phyloP scores from a whole-genome alignment of 2,888 invertebrate genomes.

The Holacanthella duospinosa region DNA sequence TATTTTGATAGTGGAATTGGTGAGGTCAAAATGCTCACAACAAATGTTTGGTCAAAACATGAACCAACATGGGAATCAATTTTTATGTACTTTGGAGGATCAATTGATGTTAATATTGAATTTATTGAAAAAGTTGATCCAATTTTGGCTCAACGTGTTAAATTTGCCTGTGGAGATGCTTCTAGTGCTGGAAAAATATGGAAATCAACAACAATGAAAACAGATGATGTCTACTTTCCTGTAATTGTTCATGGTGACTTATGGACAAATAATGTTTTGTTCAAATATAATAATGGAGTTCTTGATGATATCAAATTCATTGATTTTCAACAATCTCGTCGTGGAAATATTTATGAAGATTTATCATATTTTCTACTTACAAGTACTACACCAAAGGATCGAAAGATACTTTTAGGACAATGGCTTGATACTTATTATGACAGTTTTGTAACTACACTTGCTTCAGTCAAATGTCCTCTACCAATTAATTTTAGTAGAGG shows the following conservation, averaged over 20 bases:
- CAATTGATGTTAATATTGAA: background rate
- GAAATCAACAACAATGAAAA: slow-evolving; percentile 3
- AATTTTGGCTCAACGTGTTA: slow-evolving; percentile 17
- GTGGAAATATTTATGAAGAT: slow-evolving; percentile 28
- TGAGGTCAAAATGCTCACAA: background rate
- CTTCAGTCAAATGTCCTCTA: background rate
- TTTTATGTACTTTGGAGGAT: background rate
- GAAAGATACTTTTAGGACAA: slow-evolving; percentile 15
- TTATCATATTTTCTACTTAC: slow-evolving; percentile 26
- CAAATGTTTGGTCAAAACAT: no score
- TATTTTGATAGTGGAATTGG: slow-evolving; percentile 9
- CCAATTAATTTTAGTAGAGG: slow-evolving; percentile 16
- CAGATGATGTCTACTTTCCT: slow-evolving; percentile 19
- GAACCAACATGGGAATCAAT: background rate
- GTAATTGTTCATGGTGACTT: slow-evolving; percentile 17
- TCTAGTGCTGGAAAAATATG: background rate
- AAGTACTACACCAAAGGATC: slow-evolving; percentile 25
- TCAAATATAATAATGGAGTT: slow-evolving; percentile 20
- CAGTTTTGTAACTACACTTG: slow-evolving; percentile 6
- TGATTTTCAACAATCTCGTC: slow-evolving; percentile 28
- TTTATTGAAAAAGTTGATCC: slow-evolving; percentile 11
- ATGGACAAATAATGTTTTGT: slow-evolving; percentile 29
- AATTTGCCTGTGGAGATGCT: slow-evolving; percentile 6
- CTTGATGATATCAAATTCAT: slow-evolving; percentile 21
- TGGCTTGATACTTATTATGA: slow-evolving; percentile 20